Conservation (phyloP, 1,140 invertebrate genomes). For the Stegodyphus dumicola region DNA sequence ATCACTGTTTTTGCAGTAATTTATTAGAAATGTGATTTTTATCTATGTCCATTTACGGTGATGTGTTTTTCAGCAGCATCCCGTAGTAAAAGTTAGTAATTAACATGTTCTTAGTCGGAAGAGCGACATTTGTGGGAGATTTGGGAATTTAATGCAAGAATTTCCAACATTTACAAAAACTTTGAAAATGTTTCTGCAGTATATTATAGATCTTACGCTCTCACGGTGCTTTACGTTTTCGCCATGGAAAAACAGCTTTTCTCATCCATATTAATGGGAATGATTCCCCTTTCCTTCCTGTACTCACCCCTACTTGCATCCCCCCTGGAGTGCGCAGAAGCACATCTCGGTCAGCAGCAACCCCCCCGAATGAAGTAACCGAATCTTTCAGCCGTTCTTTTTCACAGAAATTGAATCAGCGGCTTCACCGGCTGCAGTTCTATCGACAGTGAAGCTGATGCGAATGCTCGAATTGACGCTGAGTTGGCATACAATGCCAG, state of each 20-base stretch:
- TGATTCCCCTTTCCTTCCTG: conserved; percentile 1
- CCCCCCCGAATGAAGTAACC: conserved; percentile 14
- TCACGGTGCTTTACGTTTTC: background rate
- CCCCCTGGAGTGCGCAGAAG: background rate
- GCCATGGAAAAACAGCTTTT: conserved; percentile 4
- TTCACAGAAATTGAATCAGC: conserved; percentile 41
- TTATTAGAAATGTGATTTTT: no score
- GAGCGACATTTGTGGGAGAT: no score
- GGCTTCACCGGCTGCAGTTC: conserved; percentile 5
- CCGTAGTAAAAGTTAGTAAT: no score
- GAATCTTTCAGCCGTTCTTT: conserved; percentile 29
- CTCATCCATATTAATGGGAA: conserved; percentile 48
- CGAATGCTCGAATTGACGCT: conserved; percentile 21
- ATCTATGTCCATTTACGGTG: no score
- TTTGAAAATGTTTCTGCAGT: no score
- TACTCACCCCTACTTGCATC: background rate
- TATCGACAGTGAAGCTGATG: conserved; percentile 17
- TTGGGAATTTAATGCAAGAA: no score
- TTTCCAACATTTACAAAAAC: no score
- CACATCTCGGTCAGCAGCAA: conserved; percentile 1
- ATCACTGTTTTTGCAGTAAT: no score
- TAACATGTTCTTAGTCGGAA: no score
- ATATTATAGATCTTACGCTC: no score
- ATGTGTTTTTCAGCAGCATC: no score
- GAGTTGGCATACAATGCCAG: conserved; percentile 24